Percentiles rank a stretch among this genome's conserved stretches.
These are phyloP conservation scores for Auanema freiburgensis DNA, from an alignment of 2,888 invertebrate species.

Conservation along the genomic window DNA sequence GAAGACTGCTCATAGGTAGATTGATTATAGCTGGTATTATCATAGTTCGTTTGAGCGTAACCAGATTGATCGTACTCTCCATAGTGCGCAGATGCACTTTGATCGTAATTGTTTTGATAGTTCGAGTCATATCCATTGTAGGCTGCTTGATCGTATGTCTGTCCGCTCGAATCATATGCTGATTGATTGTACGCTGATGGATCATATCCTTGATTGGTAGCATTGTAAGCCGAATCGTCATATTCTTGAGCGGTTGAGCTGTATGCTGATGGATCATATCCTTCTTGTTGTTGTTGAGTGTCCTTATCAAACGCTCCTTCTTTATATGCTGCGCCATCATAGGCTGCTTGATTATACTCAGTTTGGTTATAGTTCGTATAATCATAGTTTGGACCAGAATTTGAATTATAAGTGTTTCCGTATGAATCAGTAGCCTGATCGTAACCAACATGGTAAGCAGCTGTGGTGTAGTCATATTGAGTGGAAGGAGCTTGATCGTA, in stretches of 20 bases:
- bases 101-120: conserved; percentile 5
- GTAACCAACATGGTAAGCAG: conserved; percentile 21
- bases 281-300: conserved; percentile 9
- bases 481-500: conserved; percentile 18
- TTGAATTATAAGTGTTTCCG: no score
- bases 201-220: no score
- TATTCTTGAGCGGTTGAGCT: conserved; percentile 10
- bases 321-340: no score
- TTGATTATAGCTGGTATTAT: conserved; percentile 4
- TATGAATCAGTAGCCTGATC: conserved; percentile 9
- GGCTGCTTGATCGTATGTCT: conserved; percentile 17
- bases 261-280: conserved; percentile 9
- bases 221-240: background rate
- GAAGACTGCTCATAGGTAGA: no score
- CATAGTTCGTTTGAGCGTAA: conserved; percentile 17
- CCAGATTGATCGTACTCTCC: conserved; percentile 24
- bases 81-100: conserved; percentile 3
- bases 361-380: conserved; percentile 34
- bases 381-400: conserved; percentile 28
- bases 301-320: background rate
- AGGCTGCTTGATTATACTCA: background rate
- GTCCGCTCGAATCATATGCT: background rate
- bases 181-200: no score
- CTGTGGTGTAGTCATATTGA: conserved; percentile 26
- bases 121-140: conserved; percentile 11